These are phyloP conservation scores for Pelobates cultripes DNA, from an alignment of 2,797 vertebrate genomes.

Conservation along the genomic window DNA sequence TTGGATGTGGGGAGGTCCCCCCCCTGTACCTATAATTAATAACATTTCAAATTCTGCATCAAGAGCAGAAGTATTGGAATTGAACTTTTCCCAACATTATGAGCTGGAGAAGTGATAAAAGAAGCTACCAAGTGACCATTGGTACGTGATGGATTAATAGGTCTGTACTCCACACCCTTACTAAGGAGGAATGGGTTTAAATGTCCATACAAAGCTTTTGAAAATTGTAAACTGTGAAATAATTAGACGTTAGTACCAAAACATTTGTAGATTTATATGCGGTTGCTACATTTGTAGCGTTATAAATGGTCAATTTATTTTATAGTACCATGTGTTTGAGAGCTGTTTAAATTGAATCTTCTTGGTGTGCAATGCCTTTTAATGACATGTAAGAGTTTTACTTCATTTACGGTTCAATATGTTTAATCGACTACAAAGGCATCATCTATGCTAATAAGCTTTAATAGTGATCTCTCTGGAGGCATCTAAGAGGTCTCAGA, in stretches of 20 bases:
- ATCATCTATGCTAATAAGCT: conserved; percentile 42
- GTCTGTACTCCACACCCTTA: not conserved
- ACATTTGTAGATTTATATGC: conserved; percentile 2
- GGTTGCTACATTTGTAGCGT: conserved; percentile 22
- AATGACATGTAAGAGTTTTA: conserved; percentile 38
- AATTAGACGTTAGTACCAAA: not conserved
- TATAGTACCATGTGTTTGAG: conserved; percentile 25
- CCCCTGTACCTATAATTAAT: no score
- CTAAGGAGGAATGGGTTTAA: not conserved
- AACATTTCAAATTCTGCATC: no score
- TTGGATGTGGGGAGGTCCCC: no score
- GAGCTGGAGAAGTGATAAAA: no score
- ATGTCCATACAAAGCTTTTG: not conserved
- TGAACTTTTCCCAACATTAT: no score
- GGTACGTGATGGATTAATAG: not conserved
- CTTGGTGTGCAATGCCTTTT: conserved; percentile 5
- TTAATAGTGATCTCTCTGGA: conserved; percentile 5
- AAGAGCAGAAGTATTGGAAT: no score
- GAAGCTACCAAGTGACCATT: no score
- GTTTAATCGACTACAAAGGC: conserved; percentile 38
- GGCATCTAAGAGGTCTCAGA: conserved; percentile 27
- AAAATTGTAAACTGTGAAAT: conserved; percentile 24
- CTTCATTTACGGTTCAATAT: conserved; percentile 45
- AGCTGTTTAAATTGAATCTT: conserved; percentile 5
- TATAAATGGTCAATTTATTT: conserved; percentile 55